Percentiles rank a stretch among this genome's conserved stretches.
Evolutionary conservation across 2,113 vertebrate species (phyloP).

Genomic region (Orycteropus afer): DNA sequence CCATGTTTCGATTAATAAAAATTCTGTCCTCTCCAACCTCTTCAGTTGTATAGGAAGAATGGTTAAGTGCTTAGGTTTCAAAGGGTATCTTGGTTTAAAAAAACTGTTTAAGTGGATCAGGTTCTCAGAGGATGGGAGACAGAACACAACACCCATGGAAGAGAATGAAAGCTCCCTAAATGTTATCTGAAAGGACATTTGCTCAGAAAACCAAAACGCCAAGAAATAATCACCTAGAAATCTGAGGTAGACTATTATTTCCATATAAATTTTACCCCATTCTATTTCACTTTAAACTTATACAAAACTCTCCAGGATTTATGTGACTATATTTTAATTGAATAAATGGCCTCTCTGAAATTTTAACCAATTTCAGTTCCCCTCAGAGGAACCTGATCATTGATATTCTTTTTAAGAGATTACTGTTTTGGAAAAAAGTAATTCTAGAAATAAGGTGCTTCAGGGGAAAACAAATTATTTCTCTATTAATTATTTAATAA

Average conservation of each 20-base stretch:
- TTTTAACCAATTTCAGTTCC: constrained; percentile 13
- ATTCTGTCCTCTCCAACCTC: not conserved
- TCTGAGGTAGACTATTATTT: not conserved
- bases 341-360: not conserved
- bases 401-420: not conserved
- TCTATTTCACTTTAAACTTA: not conserved
- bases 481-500: not conserved
- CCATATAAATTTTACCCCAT: not conserved
- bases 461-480: not conserved
- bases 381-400: not conserved
- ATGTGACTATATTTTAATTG: not conserved
- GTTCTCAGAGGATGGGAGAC: accelerated
- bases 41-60: not conserved
- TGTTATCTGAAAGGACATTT: not conserved
- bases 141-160: accelerated
- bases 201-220: not conserved
- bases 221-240: not conserved
- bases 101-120: accelerated
- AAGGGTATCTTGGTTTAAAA: too few species aligned
- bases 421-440: not conserved
- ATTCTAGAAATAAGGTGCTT: not conserved
- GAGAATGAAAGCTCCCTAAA: accelerated
- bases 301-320: not conserved
- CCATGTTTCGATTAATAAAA: not conserved
- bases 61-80: accelerated